Conservation (phyloP, 2,797 vertebrate genomes). For the Knipowitschia caucasica region DNA sequence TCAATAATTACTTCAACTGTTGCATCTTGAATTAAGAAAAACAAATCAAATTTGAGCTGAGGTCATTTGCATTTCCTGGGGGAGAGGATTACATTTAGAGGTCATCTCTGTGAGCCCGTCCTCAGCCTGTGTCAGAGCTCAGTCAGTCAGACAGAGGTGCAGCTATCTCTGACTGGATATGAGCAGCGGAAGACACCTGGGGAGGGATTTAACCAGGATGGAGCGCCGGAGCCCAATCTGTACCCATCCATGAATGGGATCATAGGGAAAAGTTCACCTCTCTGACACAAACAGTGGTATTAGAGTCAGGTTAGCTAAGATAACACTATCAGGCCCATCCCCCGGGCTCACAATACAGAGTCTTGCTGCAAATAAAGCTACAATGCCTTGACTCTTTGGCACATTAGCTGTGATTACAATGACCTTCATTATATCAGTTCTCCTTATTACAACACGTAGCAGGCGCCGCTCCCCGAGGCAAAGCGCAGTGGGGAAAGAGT, state of each 20-base stretch:
- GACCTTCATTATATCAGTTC: conserved; percentile 84
- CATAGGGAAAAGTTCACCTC: conserved; percentile 74
- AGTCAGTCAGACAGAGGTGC: conserved; percentile 49
- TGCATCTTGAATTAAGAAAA: conserved; percentile 68
- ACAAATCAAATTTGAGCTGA: conserved; percentile 73
- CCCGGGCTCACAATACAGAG: conserved; percentile 67
- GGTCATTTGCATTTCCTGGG: conserved; percentile 75
- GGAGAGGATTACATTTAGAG: conserved; percentile 79
- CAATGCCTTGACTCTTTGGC: conserved; percentile 77
- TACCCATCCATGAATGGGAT: conserved; percentile 63
- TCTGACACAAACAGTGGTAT: conserved; percentile 74
- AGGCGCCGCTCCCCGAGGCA: conserved; percentile 66
- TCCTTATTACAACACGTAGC: conserved; percentile 78
- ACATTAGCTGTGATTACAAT: conserved; percentile 84
- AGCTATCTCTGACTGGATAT: conserved; percentile 38
- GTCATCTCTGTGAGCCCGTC: conserved; percentile 66
- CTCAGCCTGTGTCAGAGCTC: conserved; percentile 69
- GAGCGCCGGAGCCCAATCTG: conserved; percentile 61
- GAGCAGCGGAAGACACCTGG: conserved; percentile 69
- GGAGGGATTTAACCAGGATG: conserved; percentile 78
- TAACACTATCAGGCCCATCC: conserved; percentile 79
- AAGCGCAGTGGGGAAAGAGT: conserved; percentile 66
- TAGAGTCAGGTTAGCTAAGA: conserved; percentile 82
- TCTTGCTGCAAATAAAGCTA: conserved; percentile 77
- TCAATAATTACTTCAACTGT: conserved; percentile 49